Evolutionary conservation across 1,140 invertebrate species (phyloP).

Genomic region (Probaryconus sp.): DNA sequence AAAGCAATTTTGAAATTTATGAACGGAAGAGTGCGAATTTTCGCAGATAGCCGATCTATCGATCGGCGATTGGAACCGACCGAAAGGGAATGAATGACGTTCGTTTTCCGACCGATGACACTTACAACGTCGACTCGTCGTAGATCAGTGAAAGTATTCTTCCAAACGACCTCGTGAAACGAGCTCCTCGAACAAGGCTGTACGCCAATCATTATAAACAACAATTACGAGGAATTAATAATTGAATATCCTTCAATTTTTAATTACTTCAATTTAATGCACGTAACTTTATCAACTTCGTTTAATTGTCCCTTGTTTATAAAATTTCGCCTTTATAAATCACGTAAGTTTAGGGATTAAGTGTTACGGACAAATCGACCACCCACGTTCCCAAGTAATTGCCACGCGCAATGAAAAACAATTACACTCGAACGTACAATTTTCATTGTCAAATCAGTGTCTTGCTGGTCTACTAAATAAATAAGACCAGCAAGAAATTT

Average conservation of each 20-base stretch:
- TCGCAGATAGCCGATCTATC: constrained; percentile 1
- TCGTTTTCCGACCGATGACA: constrained; percentile 44
- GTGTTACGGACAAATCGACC: no score
- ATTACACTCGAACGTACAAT: no score
- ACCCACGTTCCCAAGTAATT: no score
- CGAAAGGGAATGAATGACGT: constrained; percentile 41
- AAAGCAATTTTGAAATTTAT: constrained; percentile 5
- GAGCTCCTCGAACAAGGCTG: constrained; percentile 41
- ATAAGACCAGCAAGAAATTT: no score
- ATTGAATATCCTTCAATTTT: constrained; percentile 17
- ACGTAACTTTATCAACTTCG: no score
- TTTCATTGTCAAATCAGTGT: no score
- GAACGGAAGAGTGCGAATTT: constrained; percentile 7
- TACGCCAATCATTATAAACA: constrained; percentile 38
- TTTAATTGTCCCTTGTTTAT: no score
- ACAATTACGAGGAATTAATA: constrained; percentile 39
- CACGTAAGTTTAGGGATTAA: no score
- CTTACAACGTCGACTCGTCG: constrained; percentile 34
- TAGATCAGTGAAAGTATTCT: constrained; percentile 69
- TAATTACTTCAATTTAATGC: no score
- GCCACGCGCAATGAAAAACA: no score
- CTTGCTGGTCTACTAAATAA: no score
- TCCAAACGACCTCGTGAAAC: constrained; percentile 46
- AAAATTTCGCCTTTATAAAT: no score
- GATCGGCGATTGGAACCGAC: constrained; percentile 3